phyloP scores from a whole-genome alignment of 2,113 vertebrate genomes.

The Phoenicopterus ruber region DNA sequence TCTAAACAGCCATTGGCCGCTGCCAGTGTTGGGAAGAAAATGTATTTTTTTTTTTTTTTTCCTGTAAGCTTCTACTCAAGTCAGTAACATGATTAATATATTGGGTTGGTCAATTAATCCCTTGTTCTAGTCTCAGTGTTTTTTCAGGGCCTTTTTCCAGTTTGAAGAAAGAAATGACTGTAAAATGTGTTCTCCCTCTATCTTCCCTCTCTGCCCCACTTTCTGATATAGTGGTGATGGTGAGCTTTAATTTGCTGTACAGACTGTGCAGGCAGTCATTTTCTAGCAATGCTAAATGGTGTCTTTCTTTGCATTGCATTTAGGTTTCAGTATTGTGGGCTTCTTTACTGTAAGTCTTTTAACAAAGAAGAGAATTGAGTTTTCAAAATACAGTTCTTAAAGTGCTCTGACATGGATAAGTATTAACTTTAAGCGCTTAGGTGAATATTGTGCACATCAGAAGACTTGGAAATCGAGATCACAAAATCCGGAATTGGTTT shows the following conservation, averaged over 20 bases:
- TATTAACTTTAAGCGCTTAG: not conserved
- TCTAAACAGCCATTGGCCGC: constrained; percentile 21
- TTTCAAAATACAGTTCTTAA: not conserved
- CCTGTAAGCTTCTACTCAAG: not conserved
- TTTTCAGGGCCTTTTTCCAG: not conserved
- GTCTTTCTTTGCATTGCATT: not conserved
- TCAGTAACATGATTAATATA: constrained; percentile 25
- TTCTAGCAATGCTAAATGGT: not conserved
- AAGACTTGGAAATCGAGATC: not conserved
- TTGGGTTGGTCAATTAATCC: constrained; percentile 18
- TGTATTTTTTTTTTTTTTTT: not conserved
- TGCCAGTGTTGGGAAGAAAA: not conserved
- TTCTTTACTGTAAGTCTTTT: not conserved
- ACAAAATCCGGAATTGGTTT: not conserved
- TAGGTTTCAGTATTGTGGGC: not conserved
- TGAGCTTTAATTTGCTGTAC: not conserved
- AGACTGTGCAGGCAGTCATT: not conserved
- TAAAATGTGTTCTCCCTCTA: not conserved
- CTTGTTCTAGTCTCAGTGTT: constrained; percentile 1
- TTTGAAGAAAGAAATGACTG: constrained; percentile 21
- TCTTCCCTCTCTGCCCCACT: not conserved
- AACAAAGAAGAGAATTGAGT: not conserved
- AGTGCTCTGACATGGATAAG: not conserved
- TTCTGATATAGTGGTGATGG: not conserved
- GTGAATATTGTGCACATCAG: not conserved